Base-by-base conservation (phyloP, 2,888 invertebrate genomes). In the Portevinia maculata region DNA sequence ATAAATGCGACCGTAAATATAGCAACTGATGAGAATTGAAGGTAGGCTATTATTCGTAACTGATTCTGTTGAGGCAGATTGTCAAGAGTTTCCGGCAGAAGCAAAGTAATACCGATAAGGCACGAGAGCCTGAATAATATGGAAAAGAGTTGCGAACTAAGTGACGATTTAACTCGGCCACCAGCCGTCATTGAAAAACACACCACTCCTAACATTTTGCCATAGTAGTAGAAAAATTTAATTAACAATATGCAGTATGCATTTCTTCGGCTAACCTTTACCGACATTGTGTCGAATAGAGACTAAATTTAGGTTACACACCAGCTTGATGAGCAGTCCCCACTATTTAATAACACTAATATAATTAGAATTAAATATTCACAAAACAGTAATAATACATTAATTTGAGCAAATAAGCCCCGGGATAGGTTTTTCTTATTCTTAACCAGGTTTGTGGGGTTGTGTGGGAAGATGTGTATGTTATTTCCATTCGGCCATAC, bases 161-260 rank as follows among this genome's bases (percentile, higher is more conserved):
- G 1, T 32, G 73, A 67, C 0, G 48, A 15, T 7, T 44, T 13
- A 0, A 69, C 13, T 0, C 30, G 39, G 1, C 9, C 39, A 11
- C 8, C 9, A n/a, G 6, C n/a, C 1, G 52, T 41, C 1, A 79
- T 55, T 24, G 46, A 28, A 7, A 79, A 79, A n/a, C 53, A 62
- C 28, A 57, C 62, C 44, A 79, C 44, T 30, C 79, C 79, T 11
- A 79, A 62, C 5, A 69, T 15, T 32, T 62, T 79, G 5, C 60
- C 67, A 41, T 69, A 79, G 21, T 74, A 74, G 50, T 79, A 74
- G 60, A 79, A 57, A 0, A 74, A 13, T 37, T 62, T 79, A 0
- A 79, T 53, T 0, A n/a, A 67, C 7, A 60, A n/a, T 7, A 50
- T 28, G 0, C 50, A 55, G 2, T 21, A 19, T 4, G 7, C 19